Evolutionary conservation across 2,888 invertebrate genomes (phyloP).

Genomic region (Philereme transversata): DNA sequence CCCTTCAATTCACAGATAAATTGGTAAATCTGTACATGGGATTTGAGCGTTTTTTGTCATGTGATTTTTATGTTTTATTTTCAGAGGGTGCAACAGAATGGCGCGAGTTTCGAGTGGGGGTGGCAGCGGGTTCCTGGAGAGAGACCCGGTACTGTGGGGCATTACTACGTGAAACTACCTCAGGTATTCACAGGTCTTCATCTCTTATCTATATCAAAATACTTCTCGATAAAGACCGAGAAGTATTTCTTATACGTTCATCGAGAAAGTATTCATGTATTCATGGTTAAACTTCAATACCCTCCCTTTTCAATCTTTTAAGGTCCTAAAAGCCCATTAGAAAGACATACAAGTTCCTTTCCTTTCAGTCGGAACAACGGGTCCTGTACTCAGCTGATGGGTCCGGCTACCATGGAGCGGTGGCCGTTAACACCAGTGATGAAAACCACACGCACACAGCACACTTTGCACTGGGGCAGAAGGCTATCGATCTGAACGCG

Average conservation of each 20-base stretch:
- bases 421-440: conserved; percentile 79
- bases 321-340: too few relatives aligned
- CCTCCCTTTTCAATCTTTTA: too few relatives aligned
- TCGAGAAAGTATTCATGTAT: too few relatives aligned
- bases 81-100: conserved; percentile 57
- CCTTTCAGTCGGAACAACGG: conserved; percentile 70
- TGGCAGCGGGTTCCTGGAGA: conserved; percentile 59
- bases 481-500: conserved; percentile 75
- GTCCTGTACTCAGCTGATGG: conserved; percentile 86
- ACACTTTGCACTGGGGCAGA: conserved; percentile 82
- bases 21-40: too few relatives aligned
- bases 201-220: too few relatives aligned
- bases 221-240: too few relatives aligned
- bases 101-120: conserved; percentile 65
- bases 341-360: background rate
- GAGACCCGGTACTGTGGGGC: conserved; percentile 54
- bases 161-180: conserved; percentile 69
- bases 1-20: too few relatives aligned
- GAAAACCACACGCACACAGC: conserved; percentile 76
- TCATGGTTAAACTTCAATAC: too few relatives aligned
- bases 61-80: conserved; percentile 12
- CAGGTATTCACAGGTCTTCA: conserved; percentile 49
- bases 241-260: too few relatives aligned
- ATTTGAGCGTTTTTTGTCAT: too few relatives aligned
- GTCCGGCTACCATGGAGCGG: conserved; percentile 86